phyloP scores from a whole-genome alignment of 2,797 vertebrate species.

The Peromyscus nudipes region DNA sequence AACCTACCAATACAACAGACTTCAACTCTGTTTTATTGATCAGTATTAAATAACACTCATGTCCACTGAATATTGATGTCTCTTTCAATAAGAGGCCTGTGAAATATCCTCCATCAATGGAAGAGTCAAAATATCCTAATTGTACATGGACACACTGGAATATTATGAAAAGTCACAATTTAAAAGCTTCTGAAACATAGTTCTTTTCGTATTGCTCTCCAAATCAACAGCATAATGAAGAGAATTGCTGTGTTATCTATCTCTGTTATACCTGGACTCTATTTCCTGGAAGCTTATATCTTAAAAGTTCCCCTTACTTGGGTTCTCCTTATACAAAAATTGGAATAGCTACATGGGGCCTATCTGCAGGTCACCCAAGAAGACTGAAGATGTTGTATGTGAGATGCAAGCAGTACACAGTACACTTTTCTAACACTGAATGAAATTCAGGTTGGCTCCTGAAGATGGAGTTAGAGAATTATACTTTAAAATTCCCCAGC shows the following conservation, averaged over 20 bases:
- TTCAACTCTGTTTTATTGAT: slow-evolving; percentile 11
- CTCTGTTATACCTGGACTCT: background rate
- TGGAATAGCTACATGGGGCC: no score
- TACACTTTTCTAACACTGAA: background rate
- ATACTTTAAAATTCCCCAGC: background rate
- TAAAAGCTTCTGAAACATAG: background rate
- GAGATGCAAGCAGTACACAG: no score
- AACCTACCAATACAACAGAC: background rate
- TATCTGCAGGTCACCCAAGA: background rate
- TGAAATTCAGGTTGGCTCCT: background rate
- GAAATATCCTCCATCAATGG: background rate
- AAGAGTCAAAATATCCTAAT: background rate
- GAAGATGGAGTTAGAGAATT: background rate
- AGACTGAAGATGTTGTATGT: accelerated
- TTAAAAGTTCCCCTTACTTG: background rate
- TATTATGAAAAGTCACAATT: background rate
- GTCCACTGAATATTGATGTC: background rate
- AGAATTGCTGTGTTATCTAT: no score
- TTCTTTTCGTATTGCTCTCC: background rate
- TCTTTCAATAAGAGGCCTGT: background rate
- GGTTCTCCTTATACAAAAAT: background rate
- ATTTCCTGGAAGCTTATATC: background rate
- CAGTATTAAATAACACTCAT: background rate
- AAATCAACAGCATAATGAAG: background rate
- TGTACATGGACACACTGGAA: no score